phyloP scores from a whole-genome alignment of 2,113 vertebrate genomes.

The human (Homo sapiens) region DNA sequence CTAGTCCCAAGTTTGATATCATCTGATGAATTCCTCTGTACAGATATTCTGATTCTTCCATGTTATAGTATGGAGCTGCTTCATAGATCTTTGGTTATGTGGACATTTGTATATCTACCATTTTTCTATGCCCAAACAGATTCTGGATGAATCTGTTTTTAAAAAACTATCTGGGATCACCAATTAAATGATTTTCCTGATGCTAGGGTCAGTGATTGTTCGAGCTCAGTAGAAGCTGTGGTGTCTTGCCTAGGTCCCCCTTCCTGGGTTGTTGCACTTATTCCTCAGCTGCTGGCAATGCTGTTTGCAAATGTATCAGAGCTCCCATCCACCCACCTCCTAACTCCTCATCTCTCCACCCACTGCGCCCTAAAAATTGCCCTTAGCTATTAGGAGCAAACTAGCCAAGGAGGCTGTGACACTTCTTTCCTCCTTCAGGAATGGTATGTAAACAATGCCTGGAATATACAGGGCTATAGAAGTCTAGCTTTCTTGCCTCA shows the following conservation, averaged over 20 bases:
- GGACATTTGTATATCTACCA: not conserved
- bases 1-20: not conserved
- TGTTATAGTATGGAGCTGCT: not conserved
- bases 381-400: not conserved
- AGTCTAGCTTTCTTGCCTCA: not conserved
- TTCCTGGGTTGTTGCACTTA: not conserved
- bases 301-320: not conserved
- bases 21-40: not conserved
- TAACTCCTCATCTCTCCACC: accelerated
- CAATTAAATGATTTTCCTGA: not conserved
- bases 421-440: not conserved
- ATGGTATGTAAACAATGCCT: not conserved
- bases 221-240: not conserved
- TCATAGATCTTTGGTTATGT: not conserved
- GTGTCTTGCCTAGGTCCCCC: not conserved
- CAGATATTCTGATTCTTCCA: not conserved
- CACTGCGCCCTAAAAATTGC: not conserved
- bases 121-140: not conserved
- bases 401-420: not conserved
- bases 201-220: not conserved
- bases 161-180: not conserved
- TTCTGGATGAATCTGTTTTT: not conserved
- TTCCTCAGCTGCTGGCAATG: not conserved
- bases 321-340: not conserved
- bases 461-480: not conserved